These are phyloP conservation scores for Enteromius argenteus DNA, from an alignment of 2,797 vertebrate species.

Conservation along the genomic window DNA sequence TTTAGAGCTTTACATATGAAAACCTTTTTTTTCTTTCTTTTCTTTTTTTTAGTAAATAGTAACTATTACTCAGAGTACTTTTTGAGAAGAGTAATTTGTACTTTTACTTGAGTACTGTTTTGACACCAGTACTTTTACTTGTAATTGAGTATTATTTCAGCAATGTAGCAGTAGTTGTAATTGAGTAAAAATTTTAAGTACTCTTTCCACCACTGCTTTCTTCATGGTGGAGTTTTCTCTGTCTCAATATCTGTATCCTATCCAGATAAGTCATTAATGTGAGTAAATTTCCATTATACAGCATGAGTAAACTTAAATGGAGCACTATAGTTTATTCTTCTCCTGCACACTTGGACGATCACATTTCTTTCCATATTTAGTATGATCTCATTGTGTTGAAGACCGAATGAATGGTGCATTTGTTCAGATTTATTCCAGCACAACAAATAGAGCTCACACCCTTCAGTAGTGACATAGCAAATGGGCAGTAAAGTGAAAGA, in stretches of 20 bases:
- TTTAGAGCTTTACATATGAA: too few relatives aligned
- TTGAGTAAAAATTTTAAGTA: too few relatives aligned
- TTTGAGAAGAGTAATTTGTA: too few relatives aligned
- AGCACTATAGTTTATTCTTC: neutral
- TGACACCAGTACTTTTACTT: too few relatives aligned
- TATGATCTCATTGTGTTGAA: conserved; percentile 44
- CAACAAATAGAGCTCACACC: conserved; percentile 29
- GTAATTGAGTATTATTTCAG: too few relatives aligned
- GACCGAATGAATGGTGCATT: conserved; percentile 34
- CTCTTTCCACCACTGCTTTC: too few relatives aligned
- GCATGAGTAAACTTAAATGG: neutral
- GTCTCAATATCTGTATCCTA: neutral
- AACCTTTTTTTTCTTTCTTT: too few relatives aligned
- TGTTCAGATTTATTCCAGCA: conserved; percentile 39
- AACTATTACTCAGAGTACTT: too few relatives aligned
- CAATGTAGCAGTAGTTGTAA: too few relatives aligned
- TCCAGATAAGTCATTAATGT: neutral
- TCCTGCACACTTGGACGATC: neutral
- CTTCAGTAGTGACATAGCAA: conserved; percentile 1
- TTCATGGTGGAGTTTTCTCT: too few relatives aligned
- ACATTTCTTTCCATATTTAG: conserved; percentile 25
- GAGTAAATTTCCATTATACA: neutral
- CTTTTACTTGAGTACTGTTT: too few relatives aligned
- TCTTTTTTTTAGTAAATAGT: too few relatives aligned
- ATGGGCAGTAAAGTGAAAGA: neutral